Evolutionary conservation across 2,888 invertebrate genomes (phyloP).

Genomic region (Smittia aterrima): DNA sequence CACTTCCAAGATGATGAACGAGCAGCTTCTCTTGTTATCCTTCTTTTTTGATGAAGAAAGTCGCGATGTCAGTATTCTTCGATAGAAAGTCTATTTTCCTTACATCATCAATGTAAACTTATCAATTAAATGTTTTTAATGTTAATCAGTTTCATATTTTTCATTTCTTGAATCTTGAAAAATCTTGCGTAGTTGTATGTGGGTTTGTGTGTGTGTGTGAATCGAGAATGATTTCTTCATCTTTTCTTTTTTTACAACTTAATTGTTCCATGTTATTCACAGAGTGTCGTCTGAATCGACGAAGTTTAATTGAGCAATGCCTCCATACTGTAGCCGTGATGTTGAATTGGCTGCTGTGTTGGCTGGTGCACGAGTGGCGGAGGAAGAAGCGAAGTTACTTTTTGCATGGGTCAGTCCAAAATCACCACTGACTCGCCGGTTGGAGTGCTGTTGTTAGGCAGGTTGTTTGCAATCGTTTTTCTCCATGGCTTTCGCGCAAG

Average conservation of each 20-base stretch:
- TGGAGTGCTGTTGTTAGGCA: slow-evolving; percentile 45
- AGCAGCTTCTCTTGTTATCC: too few species aligned
- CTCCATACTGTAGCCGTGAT: slow-evolving; percentile 66
- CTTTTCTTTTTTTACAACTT: neutral
- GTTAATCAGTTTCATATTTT: slow-evolving; percentile 19
- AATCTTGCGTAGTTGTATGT: neutral
- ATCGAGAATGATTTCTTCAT: neutral
- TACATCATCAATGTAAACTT: too few species aligned
- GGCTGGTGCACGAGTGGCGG: slow-evolving; percentile 43
- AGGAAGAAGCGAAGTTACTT: slow-evolving; percentile 46
- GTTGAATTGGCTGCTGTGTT: slow-evolving; percentile 47
- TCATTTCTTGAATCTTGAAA: neutral
- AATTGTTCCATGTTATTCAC: slow-evolving; percentile 43
- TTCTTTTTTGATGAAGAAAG: too few species aligned
- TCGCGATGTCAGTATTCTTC: too few species aligned
- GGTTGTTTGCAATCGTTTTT: slow-evolving; percentile 50
- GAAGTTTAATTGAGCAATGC: slow-evolving; percentile 60
- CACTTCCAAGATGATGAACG: too few species aligned
- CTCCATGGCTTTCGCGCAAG: slow-evolving; percentile 85
- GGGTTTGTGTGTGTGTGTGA: neutral
- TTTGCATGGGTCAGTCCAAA: slow-evolving; percentile 65
- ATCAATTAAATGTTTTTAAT: neutral
- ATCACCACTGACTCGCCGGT: slow-evolving; percentile 65
- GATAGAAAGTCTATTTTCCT: too few species aligned
- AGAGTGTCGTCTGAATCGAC: slow-evolving; percentile 48